Conservation (phyloP, 2,797 vertebrate species). For the Zalophus californianus region DNA sequence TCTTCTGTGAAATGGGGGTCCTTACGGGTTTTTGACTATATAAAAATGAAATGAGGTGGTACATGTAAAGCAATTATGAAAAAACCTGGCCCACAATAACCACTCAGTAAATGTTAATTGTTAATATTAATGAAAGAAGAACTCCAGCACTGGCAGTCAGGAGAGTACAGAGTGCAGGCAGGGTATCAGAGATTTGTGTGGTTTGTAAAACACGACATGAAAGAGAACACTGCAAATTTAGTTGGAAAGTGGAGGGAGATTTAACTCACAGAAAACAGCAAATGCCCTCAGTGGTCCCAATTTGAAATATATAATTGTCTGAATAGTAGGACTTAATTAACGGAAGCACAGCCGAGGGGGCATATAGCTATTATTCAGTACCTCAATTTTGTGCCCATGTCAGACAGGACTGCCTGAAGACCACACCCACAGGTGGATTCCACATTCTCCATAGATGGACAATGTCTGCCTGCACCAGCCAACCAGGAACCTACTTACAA, state of each 20-base stretch:
- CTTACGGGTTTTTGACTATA: neutral
- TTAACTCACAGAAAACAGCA: neutral
- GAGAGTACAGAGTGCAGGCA: neutral
- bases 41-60: neutral
- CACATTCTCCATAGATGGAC: neutral
- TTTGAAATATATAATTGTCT: neutral
- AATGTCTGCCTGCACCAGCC: neutral
- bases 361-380: neutral
- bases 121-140: conserved; percentile 42
- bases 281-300: neutral
- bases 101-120: neutral
- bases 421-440: neutral
- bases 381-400: neutral
- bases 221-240: neutral
- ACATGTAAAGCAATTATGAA: neutral
- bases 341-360: neutral
- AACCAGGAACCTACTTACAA: neutral
- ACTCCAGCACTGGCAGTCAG: neutral
- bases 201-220: neutral
- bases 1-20: neutral
- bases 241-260: neutral
- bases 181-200: neutral
- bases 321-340: neutral
- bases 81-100: neutral
- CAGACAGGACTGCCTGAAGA: neutral